Percentiles rank a stretch among this genome's conserved stretches.
Conservation (phyloP, 2,888 invertebrate species). For the Odontothrips loti region DNA sequence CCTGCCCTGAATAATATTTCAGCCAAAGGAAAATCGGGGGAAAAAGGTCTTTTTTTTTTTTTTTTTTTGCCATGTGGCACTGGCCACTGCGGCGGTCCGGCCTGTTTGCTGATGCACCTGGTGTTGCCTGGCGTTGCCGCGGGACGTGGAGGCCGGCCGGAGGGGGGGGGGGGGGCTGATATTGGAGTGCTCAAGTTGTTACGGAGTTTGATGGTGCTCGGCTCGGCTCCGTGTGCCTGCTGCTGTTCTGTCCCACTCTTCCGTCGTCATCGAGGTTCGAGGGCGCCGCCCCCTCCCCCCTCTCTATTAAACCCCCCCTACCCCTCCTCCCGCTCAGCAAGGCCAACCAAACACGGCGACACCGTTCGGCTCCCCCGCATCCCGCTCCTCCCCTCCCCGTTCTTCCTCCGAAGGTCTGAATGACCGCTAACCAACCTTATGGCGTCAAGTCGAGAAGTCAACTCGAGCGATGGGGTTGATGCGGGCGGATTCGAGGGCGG, state of each 20-base stretch:
- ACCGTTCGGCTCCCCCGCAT: not conserved
- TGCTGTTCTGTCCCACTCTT: not conserved
- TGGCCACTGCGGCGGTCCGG: not conserved
- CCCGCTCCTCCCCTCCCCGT: not conserved
- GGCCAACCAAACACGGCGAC: not conserved
- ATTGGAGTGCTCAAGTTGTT: conserved; percentile 9
- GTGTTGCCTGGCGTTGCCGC: not conserved
- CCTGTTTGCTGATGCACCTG: conserved; percentile 18
- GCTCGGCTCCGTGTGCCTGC: not conserved
- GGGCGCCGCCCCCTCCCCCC: not conserved
- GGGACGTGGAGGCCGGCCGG: not conserved
- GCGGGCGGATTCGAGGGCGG: no score
- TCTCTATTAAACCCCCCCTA: not conserved
- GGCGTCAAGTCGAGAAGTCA: not conserved
- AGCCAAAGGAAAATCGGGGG: not conserved
- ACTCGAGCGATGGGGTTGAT: not conserved
- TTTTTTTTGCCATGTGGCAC: not conserved
- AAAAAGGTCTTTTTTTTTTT: not conserved
- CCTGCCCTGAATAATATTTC: no score
- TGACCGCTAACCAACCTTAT: not conserved
- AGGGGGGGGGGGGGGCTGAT: not conserved
- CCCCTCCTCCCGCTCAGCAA: not conserved
- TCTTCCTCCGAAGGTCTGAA: not conserved
- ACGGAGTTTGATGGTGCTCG: conserved; percentile 5
- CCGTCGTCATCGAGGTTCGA: no score